These are phyloP conservation scores for Falco rusticolus DNA, from an alignment of 2,797 vertebrate genomes.

Conservation along the genomic window DNA sequence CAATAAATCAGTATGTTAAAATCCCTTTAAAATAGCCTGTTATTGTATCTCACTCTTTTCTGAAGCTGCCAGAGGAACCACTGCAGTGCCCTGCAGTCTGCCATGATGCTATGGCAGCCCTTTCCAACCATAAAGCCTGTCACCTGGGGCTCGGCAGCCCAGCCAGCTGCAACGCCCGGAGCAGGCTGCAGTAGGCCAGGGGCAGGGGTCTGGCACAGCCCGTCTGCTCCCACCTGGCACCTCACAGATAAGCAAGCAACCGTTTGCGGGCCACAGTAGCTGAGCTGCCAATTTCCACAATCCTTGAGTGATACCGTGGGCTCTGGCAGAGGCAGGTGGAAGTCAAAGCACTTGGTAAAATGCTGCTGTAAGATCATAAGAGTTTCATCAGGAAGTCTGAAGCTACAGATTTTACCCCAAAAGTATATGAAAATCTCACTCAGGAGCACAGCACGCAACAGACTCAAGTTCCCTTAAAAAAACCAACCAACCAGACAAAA, in stretches of 20 bases:
- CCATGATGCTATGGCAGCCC: not conserved
- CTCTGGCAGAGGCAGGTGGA: not conserved
- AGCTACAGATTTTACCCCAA: not conserved
- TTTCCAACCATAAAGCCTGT: not conserved
- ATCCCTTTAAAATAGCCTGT: not conserved
- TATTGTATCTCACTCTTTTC: not conserved
- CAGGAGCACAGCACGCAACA: not conserved
- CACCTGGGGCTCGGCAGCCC: not conserved
- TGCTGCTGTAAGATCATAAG: not conserved
- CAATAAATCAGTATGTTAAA: not conserved
- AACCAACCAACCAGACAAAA: not conserved
- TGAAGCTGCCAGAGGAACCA: not conserved
- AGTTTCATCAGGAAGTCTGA: not conserved
- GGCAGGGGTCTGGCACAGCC: not conserved
- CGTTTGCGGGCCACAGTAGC: not conserved
- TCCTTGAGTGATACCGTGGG: not conserved
- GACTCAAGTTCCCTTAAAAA: not conserved
- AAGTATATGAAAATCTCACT: not conserved
- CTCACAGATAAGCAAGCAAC: not conserved
- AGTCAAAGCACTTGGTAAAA: not conserved
- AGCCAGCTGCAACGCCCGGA: not conserved
- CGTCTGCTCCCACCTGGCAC: not conserved
- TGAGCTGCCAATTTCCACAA: not conserved
- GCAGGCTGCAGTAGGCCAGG: not conserved
- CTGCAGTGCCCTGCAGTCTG: not conserved